These are phyloP conservation scores for Cnemophilus loriae DNA, from an alignment of 2,113 vertebrate species.

Conservation along the genomic window DNA sequence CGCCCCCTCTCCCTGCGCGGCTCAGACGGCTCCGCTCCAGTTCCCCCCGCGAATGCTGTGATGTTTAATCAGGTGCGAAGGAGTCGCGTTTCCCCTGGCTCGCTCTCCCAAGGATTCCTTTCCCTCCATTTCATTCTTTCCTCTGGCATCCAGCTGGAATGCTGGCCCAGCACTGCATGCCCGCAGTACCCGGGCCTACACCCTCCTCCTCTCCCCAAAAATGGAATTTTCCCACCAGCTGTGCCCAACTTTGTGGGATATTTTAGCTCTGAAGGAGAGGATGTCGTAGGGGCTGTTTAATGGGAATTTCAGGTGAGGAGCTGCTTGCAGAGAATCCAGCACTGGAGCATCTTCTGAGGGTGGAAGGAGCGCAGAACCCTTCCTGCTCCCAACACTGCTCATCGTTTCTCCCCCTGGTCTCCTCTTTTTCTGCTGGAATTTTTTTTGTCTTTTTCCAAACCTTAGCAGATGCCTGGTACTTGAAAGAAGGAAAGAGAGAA, in stretches of 20 bases:
- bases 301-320: not conserved
- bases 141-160: not conserved
- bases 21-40: not conserved
- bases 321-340: not conserved
- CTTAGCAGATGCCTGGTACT: not conserved
- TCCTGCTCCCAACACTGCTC: not conserved
- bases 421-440: not conserved
- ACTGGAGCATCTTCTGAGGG: not conserved
- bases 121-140: not conserved
- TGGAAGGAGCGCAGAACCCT: fast-evolving
- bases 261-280: not conserved
- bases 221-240: not conserved
- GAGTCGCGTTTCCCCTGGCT: not conserved
- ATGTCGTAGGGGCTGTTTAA: not conserved
- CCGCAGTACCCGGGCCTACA: fast-evolving
- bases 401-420: not conserved
- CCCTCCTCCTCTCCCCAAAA: not conserved
- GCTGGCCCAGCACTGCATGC: not conserved
- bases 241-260: fast-evolving
- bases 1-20: not conserved
- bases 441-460: not conserved
- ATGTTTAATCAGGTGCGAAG: not conserved
- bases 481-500: not conserved
- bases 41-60: not conserved
- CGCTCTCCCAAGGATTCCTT: not conserved